Evolutionary conservation across 2,797 vertebrate genomes (phyloP).

Genomic region (Botia kubotai): DNA sequence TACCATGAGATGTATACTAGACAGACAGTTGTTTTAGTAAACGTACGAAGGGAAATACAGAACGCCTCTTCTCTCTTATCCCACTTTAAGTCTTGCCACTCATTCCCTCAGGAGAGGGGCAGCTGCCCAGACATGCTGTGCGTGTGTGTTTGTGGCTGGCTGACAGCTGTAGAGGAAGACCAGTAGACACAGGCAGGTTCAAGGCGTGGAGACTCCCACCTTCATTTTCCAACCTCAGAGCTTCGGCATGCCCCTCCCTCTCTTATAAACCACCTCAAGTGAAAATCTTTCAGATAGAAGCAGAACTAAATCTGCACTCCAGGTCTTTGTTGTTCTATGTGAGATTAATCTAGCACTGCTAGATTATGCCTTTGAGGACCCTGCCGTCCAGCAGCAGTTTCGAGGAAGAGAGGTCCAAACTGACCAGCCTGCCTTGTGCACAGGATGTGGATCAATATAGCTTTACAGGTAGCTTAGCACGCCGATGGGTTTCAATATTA

Average conservation of each 20-base stretch:
- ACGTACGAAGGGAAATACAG: too few species aligned
- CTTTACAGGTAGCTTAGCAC: conserved; percentile 69
- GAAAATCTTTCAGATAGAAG: conserved; percentile 23
- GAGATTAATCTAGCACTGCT: conserved; percentile 38
- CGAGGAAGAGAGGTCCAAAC: conserved; percentile 77
- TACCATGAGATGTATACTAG: too few species aligned
- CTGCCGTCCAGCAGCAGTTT: conserved; percentile 83
- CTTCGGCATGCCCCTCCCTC: conserved; percentile 48
- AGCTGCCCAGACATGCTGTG: conserved; percentile 54
- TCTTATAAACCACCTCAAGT: conserved; percentile 52
- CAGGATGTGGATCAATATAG: conserved; percentile 59
- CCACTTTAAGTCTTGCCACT: neutral
- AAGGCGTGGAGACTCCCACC: conserved; percentile 35
- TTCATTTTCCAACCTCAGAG: conserved; percentile 41
- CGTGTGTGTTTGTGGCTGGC: conserved; percentile 36
- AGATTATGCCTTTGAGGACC: conserved; percentile 84
- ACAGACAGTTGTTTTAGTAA: too few species aligned
- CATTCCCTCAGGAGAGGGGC: conserved; percentile 17
- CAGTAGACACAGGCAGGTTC: conserved; percentile 39
- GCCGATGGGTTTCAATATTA: neutral
- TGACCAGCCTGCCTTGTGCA: conserved; percentile 68
- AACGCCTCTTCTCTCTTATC: neutral
- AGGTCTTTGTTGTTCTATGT: conserved; percentile 41
- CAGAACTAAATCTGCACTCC: neutral
- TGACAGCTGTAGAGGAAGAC: conserved; percentile 49